Conservation (phyloP, 92 coral and sea anemone genomes). For the Umimayanthus chanpuru region DNA sequence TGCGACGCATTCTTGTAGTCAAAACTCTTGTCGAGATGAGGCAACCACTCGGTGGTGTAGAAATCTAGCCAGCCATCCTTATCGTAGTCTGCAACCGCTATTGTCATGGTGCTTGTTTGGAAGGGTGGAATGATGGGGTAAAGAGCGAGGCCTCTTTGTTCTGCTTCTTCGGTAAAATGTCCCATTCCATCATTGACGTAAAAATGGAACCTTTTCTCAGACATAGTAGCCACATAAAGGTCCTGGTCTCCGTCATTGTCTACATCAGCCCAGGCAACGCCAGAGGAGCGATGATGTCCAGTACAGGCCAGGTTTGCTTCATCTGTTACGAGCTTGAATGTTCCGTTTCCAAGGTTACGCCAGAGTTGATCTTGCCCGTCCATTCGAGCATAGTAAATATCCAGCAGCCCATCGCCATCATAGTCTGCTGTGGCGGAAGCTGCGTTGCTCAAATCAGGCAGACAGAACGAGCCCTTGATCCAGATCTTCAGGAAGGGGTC, state of each 20-base stretch:
- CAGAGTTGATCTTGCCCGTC: conserved; percentile 98
- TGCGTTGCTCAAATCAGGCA: conserved; percentile 81
- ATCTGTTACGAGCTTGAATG: conserved; percentile 79
- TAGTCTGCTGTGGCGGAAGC: conserved; percentile 96
- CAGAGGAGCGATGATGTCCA: conserved; percentile 86
- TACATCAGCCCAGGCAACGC: conserved; percentile 86
- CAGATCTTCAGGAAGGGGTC: conserved; percentile 91
- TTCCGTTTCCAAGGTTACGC: conserved; percentile 95
- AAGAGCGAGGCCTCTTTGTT: conserved; percentile 83
- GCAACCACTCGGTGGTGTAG: conserved; percentile 97
- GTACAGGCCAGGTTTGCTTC: conserved; percentile 92
- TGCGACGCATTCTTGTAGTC: conserved; percentile 91
- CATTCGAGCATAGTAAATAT: conserved; percentile 88
- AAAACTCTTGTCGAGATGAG: conserved; percentile 96
- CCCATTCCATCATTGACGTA: conserved; percentile 97
- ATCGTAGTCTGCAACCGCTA: conserved; percentile 92
- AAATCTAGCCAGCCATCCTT: conserved; percentile 98
- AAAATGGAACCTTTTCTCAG: conserved; percentile 86
- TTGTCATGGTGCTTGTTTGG: conserved; percentile 95
- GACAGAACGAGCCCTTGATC: conserved; percentile 97
- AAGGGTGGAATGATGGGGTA: conserved; percentile 84
- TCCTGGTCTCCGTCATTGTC: conserved; percentile 98
- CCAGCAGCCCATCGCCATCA: conserved; percentile 93
- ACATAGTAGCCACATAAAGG: conserved; percentile 89
- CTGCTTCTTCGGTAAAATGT: conserved; percentile 91